Conservation (phyloP, 2,113 vertebrate species). For the Hippolais icterina region DNA sequence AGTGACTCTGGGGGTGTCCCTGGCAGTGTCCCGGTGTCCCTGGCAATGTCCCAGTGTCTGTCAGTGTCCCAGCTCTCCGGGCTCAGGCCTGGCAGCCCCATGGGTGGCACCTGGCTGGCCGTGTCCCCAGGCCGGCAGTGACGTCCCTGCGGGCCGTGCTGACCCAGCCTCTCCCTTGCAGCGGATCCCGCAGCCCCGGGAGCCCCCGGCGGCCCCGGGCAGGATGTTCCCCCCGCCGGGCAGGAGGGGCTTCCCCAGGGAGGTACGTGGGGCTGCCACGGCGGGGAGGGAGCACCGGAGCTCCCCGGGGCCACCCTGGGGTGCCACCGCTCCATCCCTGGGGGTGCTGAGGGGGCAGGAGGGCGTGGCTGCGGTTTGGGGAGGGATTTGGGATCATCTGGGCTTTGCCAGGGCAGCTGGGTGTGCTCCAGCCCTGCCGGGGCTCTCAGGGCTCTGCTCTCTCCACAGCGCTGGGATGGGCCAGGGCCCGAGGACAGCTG, state of each 20-base stretch:
- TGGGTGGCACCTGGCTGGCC: neutral
- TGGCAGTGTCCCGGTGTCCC: neutral
- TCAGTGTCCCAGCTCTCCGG: rapidly evolving
- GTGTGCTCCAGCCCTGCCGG: neutral
- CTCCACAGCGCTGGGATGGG: neutral
- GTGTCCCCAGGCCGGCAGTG: neutral
- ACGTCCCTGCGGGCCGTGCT: neutral
- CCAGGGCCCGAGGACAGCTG: neutral
- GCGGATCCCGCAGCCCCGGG: neutral
- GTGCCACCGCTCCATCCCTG: rapidly evolving
- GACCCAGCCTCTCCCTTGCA: neutral
- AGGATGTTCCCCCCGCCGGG: neutral
- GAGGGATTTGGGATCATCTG: rapidly evolving
- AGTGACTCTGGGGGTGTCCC: rapidly evolving
- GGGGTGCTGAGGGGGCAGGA: neutral
- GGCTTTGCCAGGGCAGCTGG: rapidly evolving
- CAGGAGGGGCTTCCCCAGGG: neutral
- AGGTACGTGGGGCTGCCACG: neutral
- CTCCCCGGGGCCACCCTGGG: rapidly evolving
- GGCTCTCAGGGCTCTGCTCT: neutral
- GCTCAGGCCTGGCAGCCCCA: rapidly evolving
- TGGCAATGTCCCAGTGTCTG: neutral
- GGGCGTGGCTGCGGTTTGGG: rapidly evolving
- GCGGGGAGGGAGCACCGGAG: neutral
- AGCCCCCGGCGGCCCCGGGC: rapidly evolving